Percentiles rank a stretch among this genome's conserved stretches.
These are phyloP conservation scores for Drosophila paulistorum DNA, from an alignment of 1,140 invertebrate species.

Conservation along the genomic window DNA sequence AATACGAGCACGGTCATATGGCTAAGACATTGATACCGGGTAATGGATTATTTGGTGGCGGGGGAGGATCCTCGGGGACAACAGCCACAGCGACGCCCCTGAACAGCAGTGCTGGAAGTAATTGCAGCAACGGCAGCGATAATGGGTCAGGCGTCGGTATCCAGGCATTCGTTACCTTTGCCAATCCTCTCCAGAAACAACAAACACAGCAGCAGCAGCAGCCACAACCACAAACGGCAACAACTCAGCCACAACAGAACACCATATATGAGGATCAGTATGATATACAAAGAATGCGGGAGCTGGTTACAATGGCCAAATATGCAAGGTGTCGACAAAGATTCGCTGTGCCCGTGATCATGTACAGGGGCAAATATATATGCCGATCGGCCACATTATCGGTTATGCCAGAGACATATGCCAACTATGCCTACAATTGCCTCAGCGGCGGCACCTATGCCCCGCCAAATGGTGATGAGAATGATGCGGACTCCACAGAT, in stretches of 20 bases:
- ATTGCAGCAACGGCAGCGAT: constrained; percentile 41
- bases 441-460: constrained; percentile 68
- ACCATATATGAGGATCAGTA: constrained; percentile 87
- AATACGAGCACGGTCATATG: constrained; percentile 85
- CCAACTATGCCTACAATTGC: constrained; percentile 81
- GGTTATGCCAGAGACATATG: constrained; percentile 90
- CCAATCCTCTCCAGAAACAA: constrained; percentile 60
- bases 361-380: constrained; percentile 90
- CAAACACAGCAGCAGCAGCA: constrained; percentile 35
- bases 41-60: constrained; percentile 48
- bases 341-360: constrained; percentile 91
- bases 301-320: constrained; percentile 86
- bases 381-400: constrained; percentile 89
- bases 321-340: constrained; percentile 88
- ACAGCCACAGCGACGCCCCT: constrained; percentile 59
- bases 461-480: constrained; percentile 66
- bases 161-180: constrained; percentile 75
- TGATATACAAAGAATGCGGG: constrained; percentile 85
- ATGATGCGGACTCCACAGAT: constrained; percentile 77
- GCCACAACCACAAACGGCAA: constrained; percentile 12
- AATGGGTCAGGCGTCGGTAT: constrained; percentile 52
- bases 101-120: constrained; percentile 55
- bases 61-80: constrained; percentile 50
- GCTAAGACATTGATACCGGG: constrained; percentile 66
- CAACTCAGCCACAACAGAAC: constrained; percentile 71